Conservation (phyloP, 2,888 invertebrate genomes). For the Eutolmus rufibarbis region DNA sequence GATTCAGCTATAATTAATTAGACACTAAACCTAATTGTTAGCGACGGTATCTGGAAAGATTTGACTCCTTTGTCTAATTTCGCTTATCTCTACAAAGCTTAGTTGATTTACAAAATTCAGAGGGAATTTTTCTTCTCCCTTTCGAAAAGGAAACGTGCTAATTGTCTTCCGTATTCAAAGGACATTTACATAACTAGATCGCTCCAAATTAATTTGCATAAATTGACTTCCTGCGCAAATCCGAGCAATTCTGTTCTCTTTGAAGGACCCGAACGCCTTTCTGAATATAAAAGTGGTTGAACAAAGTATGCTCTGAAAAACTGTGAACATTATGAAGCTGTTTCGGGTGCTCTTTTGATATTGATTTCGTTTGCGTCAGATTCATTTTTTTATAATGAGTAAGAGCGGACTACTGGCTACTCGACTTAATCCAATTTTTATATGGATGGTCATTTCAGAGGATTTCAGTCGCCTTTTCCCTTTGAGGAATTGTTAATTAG, state of each 20-base stretch:
- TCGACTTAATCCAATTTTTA: background rate
- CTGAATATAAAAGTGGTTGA: constrained; percentile 13
- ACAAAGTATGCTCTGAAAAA: background rate
- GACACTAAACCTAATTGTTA: constrained; percentile 19
- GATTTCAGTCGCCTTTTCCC: background rate
- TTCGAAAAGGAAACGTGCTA: constrained; percentile 25
- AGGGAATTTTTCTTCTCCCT: constrained; percentile 4
- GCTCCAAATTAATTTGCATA: constrained; percentile 39
- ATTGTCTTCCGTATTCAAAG: constrained; percentile 19
- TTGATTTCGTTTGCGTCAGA: constrained; percentile 17
- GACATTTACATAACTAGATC: constrained; percentile 22
- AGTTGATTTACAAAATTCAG: constrained; percentile 20
- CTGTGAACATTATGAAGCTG: background rate
- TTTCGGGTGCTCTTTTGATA: constrained; percentile 9
- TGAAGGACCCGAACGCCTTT: background rate
- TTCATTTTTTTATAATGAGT: background rate
- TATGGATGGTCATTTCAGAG: background rate
- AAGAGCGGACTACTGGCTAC: background rate
- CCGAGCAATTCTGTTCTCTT: background rate
- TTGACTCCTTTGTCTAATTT: constrained; percentile 31
- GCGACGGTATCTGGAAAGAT: background rate
- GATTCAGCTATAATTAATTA: constrained; percentile 28
- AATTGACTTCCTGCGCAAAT: constrained; percentile 19
- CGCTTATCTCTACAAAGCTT: constrained; percentile 29
- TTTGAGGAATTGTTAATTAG: background rate